Conservation (phyloP, 1,140 invertebrate genomes). For the Papilio machaon region DNA sequence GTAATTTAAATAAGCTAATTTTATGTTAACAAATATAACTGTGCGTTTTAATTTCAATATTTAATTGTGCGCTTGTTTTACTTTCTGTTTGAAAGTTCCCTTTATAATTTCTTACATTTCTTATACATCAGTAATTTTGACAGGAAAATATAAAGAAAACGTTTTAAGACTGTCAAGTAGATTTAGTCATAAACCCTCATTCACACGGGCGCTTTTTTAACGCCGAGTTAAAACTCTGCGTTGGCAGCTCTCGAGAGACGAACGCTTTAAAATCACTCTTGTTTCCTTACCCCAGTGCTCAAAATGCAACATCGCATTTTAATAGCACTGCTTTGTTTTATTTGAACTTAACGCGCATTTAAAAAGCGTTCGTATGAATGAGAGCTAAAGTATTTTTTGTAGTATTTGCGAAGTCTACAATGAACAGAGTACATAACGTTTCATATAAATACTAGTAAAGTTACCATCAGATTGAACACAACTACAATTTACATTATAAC, state of each 20-base stretch:
- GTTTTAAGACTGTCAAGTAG: neutral
- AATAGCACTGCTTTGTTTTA: too few species aligned
- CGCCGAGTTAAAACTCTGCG: neutral
- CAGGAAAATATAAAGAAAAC: neutral
- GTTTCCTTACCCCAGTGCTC: too few species aligned
- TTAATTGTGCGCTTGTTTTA: too few species aligned
- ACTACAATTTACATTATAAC: neutral
- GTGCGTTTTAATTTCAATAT: neutral
- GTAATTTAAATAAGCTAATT: too few species aligned
- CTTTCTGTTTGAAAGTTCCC: neutral
- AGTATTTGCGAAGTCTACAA: neutral
- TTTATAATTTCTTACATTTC: too few species aligned
- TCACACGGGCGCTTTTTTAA: too few species aligned
- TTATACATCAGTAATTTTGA: neutral
- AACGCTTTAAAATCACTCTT: too few species aligned
- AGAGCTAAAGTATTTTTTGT: neutral
- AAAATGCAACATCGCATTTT: too few species aligned
- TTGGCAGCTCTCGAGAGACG: neutral
- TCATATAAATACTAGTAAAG: slow-evolving; percentile 7
- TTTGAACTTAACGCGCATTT: too few species aligned
- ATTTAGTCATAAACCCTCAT: neutral
- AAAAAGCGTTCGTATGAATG: too few species aligned
- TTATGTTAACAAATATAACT: too few species aligned
- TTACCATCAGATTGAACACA: neutral
- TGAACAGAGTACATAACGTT: neutral